A percentile compares a stretch with the other conserved stretches of the same genome.
Conservation (phyloP, 2,113 vertebrate genomes). For the Stomatorhinus ivindoensis region DNA sequence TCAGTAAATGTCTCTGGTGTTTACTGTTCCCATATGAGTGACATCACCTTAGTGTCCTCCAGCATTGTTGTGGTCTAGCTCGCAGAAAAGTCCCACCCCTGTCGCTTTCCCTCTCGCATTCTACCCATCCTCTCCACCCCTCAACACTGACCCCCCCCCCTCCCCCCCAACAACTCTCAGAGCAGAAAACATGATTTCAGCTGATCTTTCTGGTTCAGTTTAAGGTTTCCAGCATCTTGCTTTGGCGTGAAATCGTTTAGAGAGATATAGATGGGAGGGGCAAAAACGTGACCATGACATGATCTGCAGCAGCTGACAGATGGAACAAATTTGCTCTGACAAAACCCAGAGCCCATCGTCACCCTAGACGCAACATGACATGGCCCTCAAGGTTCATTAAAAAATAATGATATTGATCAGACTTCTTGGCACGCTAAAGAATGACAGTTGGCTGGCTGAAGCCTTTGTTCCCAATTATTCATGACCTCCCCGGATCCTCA, state of each 20-base stretch:
- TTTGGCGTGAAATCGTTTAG: conserved; percentile 5
- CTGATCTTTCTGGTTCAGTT: neutral
- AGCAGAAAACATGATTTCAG: neutral
- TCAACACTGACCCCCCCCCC: neutral
- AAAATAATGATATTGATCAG: neutral
- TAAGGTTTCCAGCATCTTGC: neutral
- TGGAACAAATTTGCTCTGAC: conserved; percentile 13
- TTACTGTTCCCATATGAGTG: conserved; percentile 34
- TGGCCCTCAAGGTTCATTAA: neutral
- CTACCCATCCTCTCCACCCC: conserved; percentile 5
- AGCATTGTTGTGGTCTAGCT: conserved; percentile 42
- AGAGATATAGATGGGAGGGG: neutral
- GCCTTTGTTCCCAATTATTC: neutral
- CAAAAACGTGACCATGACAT: neutral
- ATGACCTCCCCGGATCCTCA: neutral
- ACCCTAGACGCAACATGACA: neutral
- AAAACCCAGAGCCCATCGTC: neutral
- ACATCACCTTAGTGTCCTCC: conserved; percentile 49
- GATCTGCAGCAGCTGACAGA: neutral
- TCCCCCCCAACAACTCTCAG: neutral
- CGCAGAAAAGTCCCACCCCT: conserved; percentile 20
- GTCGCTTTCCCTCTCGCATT: conserved; percentile 23
- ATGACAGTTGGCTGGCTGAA: neutral
- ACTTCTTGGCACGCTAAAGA: neutral
- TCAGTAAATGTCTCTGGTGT: neutral